Evolutionary conservation across 2,888 invertebrate species (phyloP).

Genomic region (Chaetogeoica ovagalla): DNA sequence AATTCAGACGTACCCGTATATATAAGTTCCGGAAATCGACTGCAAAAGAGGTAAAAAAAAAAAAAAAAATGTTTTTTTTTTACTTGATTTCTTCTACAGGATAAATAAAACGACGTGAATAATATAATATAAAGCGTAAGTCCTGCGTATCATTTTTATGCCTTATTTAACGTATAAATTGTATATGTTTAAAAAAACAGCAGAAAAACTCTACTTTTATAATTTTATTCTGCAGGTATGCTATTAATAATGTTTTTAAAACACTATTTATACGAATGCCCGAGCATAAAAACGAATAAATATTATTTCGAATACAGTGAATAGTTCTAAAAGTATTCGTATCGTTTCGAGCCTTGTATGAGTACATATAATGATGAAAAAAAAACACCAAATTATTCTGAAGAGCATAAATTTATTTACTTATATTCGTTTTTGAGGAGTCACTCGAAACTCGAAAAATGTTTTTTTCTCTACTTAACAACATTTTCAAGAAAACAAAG

Average conservation of each 20-base stretch:
- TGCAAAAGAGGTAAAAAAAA: not conserved
- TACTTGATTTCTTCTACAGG: not conserved
- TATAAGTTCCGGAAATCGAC: slow-evolving; percentile 30
- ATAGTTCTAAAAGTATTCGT: no score
- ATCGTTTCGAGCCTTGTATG: no score
- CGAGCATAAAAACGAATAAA: not conserved
- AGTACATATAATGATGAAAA: no score
- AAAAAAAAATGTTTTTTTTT: not conserved
- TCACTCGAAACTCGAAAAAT: no score
- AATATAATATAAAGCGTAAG: not conserved
- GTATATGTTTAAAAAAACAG: not conserved
- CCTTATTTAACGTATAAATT: not conserved
- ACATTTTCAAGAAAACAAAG: no score
- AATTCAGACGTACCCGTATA: not conserved
- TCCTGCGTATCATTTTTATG: no score
- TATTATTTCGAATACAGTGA: not conserved
- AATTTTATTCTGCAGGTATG: no score
- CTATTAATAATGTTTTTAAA: not conserved
- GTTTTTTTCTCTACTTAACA: no score
- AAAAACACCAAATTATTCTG: no score
- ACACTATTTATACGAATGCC: no score
- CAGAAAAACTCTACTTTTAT: not conserved
- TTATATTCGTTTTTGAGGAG: no score
- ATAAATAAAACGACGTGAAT: not conserved
- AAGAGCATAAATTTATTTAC: no score